phyloP scores from a whole-genome alignment of 2,888 invertebrate genomes.

The Hyalella azteca region DNA sequence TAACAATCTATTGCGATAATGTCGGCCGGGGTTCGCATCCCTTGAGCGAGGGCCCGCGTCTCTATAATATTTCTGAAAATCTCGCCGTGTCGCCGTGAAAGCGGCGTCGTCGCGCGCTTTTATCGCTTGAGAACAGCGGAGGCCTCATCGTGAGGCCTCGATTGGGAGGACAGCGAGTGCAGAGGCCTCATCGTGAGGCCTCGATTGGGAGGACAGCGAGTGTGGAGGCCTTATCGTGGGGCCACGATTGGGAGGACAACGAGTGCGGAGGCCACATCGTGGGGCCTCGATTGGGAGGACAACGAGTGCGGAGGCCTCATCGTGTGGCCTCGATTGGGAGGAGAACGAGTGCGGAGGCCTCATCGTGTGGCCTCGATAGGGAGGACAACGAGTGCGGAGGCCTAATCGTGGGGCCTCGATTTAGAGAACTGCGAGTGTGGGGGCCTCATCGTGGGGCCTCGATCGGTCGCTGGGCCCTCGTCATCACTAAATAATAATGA shows the following conservation, averaged over 20 bases:
- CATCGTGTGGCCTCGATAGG: not conserved
- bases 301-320: not conserved
- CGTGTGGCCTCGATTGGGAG: not conserved
- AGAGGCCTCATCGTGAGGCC: not conserved
- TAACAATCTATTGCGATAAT: constrained; percentile 12
- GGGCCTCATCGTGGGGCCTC: not conserved
- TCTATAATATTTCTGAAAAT: not conserved
- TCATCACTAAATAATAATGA: not conserved
- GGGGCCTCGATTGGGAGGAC: too few species aligned
- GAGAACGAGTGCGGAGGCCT: not conserved
- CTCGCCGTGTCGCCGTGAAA: not conserved
- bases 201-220: not conserved
- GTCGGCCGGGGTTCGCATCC: too few species aligned
- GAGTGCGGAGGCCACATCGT: too few species aligned
- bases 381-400: not conserved
- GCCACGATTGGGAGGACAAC: not conserved
- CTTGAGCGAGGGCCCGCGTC: not conserved
- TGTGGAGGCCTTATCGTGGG: not conserved
- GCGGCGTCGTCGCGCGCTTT: not conserved
- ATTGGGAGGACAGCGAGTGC: not conserved
- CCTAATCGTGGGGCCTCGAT: not conserved
- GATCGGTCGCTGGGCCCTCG: not conserved
- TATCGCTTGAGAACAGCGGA: too few species aligned
- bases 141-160: too few species aligned
- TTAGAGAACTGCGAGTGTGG: not conserved